Base-by-base conservation (phyloP, 2,888 invertebrate genomes). In the Conistra vaccinii region DNA sequence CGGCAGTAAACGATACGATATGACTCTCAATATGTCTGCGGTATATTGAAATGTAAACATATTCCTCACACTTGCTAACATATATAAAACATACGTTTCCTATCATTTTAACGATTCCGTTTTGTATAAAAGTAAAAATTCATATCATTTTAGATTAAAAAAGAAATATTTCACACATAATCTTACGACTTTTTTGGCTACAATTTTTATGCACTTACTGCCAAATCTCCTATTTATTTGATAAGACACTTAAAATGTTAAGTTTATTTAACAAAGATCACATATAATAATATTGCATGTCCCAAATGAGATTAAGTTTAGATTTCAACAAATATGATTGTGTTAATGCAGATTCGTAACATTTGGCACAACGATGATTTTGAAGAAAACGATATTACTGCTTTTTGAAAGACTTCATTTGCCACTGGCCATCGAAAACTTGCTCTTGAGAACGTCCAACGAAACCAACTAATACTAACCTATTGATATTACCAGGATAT, bases 11-110 rank as follows among this genome's bases (percentile, higher is more conserved):
- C 75, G 55, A 84, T 89, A 91, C 91, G 95, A 94, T 94, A 94
- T 93, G 93, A 89, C 90, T 89, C 81, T 91, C 88, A 93, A 94
- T 93, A 94, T 93, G 93, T 93, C 89, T 91, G 83, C 29, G 88
- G 87, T 88, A 85, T 74, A 35, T 89, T 87, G 88, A 89, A 79
- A 90, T 90, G 89, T 90, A 32, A 63, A 72, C 69, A 35, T 39
- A 65, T 57, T 66, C 58, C 58, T 7, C 58, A 53, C 67, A 53
- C 48, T 55, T 45, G n/a, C 53, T 62, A 55, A 68, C 58, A 63
- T 74, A 57, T 81, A 62, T 74, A 35, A 74, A 62, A 42, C 55
- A 58, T 32, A 58, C 65, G 12, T 42, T 53, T 12, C 60, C 32
- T 51, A 60, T 26, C 32, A 73, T 35, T 29, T 53, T 35, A 53